Base-by-base conservation (phyloP, 2,888 invertebrate species). In the Stenchaetothrips biformis region DNA sequence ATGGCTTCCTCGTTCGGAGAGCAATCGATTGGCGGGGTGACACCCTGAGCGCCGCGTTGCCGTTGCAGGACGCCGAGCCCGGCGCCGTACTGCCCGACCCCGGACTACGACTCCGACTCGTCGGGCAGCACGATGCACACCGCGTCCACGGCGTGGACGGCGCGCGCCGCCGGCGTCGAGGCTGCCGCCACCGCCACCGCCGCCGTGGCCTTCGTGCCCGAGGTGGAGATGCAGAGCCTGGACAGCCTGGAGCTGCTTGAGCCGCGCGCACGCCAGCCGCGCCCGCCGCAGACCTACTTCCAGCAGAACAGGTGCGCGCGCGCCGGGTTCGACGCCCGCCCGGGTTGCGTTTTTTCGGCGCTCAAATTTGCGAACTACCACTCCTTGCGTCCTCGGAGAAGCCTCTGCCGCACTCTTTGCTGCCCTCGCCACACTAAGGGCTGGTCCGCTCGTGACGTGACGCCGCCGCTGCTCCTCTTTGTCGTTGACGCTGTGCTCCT, bases 1-100 rank as follows among this genome's bases (percentile, higher is more conserved):
- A 4, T 37, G 37, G 37, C 1, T 37, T 2, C 2, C 37, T 37
- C 37, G 37, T 37, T 37, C 37, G 37, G 37, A 37, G 37, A 37
- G 37, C 37, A 37, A 37, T 37, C 37, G 2, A 37, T 37, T 37
- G 37, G 37, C 4, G 37, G 37, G 37, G 37, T 37, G 2, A 37
- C 37, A 37, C 53, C 53, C 53, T 13, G 53, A 53, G 53, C 53
- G 16, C 53, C 13, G 9, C 53, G 13, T 53, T 16, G 53, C 53
- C 11, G 67, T 18, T 8, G 67, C 67, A 74, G 67, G 67, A 74
- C 67, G 67, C 67, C 67, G 9, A 74, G 67, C 67, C 67, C 77
- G 27, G 77, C 85, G 59, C 89, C 89, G 11, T 87, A 88, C 47
- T 89, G 89, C 81, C 90, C 89, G 9, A 88, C 88, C 0, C 89